Conservation (phyloP, 2,888 invertebrate species). For the Mythimna loreyi region DNA sequence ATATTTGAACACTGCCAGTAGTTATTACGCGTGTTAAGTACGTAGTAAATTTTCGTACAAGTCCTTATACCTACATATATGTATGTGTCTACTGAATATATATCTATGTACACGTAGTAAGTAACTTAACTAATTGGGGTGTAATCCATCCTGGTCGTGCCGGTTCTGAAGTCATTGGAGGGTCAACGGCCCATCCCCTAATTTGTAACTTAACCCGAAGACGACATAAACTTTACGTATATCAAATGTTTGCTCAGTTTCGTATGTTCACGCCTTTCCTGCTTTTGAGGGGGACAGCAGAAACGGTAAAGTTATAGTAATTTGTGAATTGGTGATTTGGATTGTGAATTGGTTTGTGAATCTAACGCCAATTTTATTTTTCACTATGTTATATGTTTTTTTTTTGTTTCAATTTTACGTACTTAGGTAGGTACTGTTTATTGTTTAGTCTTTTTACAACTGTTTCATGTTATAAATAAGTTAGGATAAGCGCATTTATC, state of each 20-base stretch:
- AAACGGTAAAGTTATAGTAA: background rate
- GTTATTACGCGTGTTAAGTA: slow-evolving; percentile 54
- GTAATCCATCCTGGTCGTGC: slow-evolving; percentile 56
- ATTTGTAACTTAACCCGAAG: slow-evolving; percentile 60
- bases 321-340: background rate
- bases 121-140: slow-evolving; percentile 59
- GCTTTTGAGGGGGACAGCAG: slow-evolving; percentile 5
- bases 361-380: background rate
- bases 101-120: slow-evolving; percentile 4
- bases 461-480: no score
- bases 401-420: background rate
- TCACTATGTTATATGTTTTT: background rate
- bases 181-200: slow-evolving; percentile 55
- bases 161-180: slow-evolving; percentile 52
- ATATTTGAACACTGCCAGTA: slow-evolving; percentile 52
- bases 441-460: no score
- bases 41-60: slow-evolving; percentile 56
- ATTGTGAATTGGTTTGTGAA: background rate
- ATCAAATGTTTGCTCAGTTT: slow-evolving; percentile 57
- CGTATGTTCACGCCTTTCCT: slow-evolving; percentile 15
- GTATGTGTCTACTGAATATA: slow-evolving; percentile 4
- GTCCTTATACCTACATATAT: slow-evolving; percentile 50
- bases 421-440: background rate
- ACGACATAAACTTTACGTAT: slow-evolving; percentile 51
- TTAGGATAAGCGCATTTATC: no score